Evolutionary conservation across 2,797 vertebrate species (phyloP).

Genomic region (Pyrrhura leucotis): DNA sequence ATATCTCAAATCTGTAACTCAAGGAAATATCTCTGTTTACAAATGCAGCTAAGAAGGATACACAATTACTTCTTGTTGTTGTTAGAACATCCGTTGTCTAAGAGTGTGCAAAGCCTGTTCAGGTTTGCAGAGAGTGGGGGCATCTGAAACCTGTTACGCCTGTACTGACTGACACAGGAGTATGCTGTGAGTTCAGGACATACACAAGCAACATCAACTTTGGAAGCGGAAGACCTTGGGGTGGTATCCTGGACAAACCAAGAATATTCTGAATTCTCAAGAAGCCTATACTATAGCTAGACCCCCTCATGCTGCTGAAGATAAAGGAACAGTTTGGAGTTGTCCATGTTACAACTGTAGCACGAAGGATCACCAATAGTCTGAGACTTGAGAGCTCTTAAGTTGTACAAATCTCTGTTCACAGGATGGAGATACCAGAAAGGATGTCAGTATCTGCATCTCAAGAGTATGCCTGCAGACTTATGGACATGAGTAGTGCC

Average conservation of each 20-base stretch:
- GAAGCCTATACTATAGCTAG: not conserved
- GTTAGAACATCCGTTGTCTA: not conserved
- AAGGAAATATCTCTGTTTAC: constrained; percentile 1
- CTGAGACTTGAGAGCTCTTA: not conserved
- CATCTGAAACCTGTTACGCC: not conserved
- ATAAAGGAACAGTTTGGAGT: not conserved
- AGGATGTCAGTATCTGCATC: not conserved
- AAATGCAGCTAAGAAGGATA: not conserved
- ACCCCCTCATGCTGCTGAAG: not conserved
- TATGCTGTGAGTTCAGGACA: not conserved
- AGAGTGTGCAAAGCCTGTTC: not conserved
- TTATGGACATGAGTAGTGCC: not conserved
- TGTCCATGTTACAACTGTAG: not conserved
- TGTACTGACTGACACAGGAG: not conserved
- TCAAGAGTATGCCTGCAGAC: not conserved
- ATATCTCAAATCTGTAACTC: constrained; percentile 3
- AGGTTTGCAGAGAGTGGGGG: not conserved
- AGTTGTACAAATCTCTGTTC: not conserved
- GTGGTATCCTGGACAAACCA: not conserved
- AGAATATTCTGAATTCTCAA: not conserved
- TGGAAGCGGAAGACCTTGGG: not conserved
- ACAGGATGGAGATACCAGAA: not conserved
- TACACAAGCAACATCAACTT: not conserved
- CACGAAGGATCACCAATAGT: not conserved
- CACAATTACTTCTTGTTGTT: not conserved